Evolutionary conservation across 2,113 vertebrate species (phyloP).

Genomic region (Proteles cristata): DNA sequence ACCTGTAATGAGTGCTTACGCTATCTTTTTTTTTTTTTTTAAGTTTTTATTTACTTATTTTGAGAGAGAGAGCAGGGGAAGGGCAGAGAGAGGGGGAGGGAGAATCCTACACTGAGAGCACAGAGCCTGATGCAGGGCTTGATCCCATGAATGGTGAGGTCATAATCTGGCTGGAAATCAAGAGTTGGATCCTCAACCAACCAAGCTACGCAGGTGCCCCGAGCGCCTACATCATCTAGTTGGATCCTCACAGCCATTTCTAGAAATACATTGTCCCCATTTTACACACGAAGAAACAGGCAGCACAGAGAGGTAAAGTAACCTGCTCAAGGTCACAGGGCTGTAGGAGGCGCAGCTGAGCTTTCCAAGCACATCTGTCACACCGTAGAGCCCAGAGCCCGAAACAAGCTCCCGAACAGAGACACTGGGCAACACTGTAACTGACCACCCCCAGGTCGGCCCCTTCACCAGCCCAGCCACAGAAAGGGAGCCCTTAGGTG

Average conservation of each 20-base stretch:
- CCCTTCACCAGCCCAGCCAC: not conserved
- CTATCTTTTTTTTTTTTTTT: no score
- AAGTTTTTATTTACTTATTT: no score
- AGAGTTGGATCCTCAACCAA: no score
- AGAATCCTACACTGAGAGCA: no score
- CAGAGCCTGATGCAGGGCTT: no score
- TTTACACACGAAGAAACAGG: not conserved
- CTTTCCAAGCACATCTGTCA: not conserved
- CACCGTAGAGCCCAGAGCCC: not conserved
- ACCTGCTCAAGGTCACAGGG: not conserved
- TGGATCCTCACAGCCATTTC: not conserved
- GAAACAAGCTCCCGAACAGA: not conserved
- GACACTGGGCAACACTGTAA: not conserved
- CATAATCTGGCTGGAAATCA: no score
- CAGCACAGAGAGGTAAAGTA: not conserved
- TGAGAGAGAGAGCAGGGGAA: no score
- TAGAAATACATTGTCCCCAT: not conserved
- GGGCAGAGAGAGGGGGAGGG: no score
- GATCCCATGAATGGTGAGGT: no score
- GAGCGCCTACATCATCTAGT: not conserved
- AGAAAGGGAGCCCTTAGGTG: not conserved
- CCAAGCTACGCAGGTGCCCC: no score
- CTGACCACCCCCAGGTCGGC: not conserved
- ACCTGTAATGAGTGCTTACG: no score
- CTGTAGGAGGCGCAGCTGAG: not conserved